Evolutionary conservation across 1,140 invertebrate genomes (phyloP).

Genomic region (Periplaneta americana): DNA sequence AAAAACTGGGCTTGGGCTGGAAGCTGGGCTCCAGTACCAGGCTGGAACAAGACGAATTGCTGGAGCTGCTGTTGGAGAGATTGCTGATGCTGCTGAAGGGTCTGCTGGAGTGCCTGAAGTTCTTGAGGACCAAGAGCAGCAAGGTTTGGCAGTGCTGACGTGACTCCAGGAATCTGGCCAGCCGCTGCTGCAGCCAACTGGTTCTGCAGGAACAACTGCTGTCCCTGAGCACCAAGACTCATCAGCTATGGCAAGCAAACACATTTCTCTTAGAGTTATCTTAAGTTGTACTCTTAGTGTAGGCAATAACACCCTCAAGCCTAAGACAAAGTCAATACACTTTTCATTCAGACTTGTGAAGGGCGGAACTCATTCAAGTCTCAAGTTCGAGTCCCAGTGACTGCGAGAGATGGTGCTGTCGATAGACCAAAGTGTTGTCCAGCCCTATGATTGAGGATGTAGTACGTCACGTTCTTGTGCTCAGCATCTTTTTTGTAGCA

Average conservation of each 20-base stretch:
- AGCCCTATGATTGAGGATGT: too few relatives aligned
- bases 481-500: too few relatives aligned
- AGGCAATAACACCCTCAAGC: too few relatives aligned
- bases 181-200: conserved; percentile 38
- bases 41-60: conserved; percentile 66
- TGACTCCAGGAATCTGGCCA: conserved; percentile 18
- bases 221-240: conserved; percentile 39
- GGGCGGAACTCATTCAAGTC: too few relatives aligned
- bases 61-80: conserved; percentile 59
- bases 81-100: conserved; percentile 57
- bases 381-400: too few relatives aligned
- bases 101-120: conserved; percentile 56
- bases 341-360: too few relatives aligned
- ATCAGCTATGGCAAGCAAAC: conserved; percentile 43
- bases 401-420: too few relatives aligned
- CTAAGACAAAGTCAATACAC: too few relatives aligned
- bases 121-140: conserved; percentile 50
- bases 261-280: too few relatives aligned
- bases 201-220: conserved; percentile 41
- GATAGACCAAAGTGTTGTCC: too few relatives aligned
- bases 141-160: conserved; percentile 39
- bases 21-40: conserved; percentile 43
- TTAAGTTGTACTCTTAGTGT: too few relatives aligned
- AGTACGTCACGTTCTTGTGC: too few relatives aligned
- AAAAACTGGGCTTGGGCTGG: conserved; percentile 64